Evolutionary conservation across 2,797 vertebrate genomes (phyloP).

Genomic region (Pachyuromys duprasi): DNA sequence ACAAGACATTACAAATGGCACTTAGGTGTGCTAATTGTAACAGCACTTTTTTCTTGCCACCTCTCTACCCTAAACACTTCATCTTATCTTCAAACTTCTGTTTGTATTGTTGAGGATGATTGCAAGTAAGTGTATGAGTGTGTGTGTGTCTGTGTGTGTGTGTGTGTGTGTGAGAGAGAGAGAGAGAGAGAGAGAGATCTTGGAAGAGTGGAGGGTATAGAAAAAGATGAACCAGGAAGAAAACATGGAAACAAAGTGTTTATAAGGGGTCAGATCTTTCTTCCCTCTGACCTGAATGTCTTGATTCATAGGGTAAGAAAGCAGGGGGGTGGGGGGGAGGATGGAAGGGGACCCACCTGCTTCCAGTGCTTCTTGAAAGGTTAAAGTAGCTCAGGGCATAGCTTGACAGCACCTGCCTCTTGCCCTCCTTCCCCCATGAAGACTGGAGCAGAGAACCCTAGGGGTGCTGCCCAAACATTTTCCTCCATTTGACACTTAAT

Average conservation of each 20-base stretch:
- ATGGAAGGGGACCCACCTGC: too few species aligned
- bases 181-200: background rate
- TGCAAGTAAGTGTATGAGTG: background rate
- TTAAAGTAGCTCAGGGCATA: background rate
- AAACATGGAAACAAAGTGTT: background rate
- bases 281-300: background rate
- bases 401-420: too few species aligned
- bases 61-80: constrained; percentile 38
- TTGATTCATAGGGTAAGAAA: background rate
- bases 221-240: background rate
- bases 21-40: constrained; percentile 19
- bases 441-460: background rate
- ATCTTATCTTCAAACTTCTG: background rate
- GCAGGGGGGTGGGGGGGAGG: too few species aligned
- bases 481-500: background rate
- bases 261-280: background rate
- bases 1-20: constrained; percentile 62
- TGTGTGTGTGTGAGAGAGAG: background rate
- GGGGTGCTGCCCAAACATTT: rapidly evolving
- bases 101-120: background rate
- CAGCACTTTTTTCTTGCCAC: constrained; percentile 42
- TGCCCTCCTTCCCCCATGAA: background rate
- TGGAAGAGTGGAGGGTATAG: background rate
- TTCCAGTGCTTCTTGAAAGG: background rate
- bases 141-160: background rate